A percentile compares a stretch with the other conserved stretches of the same genome.
Evolutionary conservation across 2,797 vertebrate species (phyloP).

Genomic region (Rhynchotus rufescens): DNA sequence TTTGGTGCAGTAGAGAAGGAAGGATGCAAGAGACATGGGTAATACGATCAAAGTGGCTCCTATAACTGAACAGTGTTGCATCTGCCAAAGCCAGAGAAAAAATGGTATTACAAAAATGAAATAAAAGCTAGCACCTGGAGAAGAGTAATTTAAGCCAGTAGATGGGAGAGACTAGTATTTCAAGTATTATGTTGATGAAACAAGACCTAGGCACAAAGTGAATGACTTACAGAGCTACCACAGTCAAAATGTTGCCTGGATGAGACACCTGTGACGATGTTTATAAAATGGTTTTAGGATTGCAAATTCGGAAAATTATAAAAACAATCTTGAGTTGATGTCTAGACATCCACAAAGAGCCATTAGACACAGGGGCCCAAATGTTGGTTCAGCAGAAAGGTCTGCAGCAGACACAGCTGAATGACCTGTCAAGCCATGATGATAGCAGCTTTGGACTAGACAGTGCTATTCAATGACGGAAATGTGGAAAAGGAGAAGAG

Average conservation of each 20-base stretch:
- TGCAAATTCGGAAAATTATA: not conserved
- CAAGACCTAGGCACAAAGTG: not conserved
- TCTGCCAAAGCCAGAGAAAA: slow-evolving; percentile 29
- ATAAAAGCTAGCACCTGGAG: not conserved
- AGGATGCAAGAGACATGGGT: not conserved
- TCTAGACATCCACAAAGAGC: slow-evolving; percentile 15
- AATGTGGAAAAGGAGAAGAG: too few species aligned
- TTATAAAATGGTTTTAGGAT: not conserved
- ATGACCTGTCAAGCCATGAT: not conserved
- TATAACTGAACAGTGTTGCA: not conserved
- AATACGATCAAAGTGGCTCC: not conserved
- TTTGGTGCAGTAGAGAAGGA: not conserved
- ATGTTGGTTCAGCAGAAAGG: slow-evolving; percentile 1
- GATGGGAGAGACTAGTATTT: not conserved
- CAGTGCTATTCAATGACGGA: too few species aligned
- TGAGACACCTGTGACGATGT: slow-evolving; percentile 12
- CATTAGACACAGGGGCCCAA: not conserved
- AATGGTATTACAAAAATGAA: not conserved
- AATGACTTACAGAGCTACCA: not conserved
- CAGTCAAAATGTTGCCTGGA: slow-evolving; percentile 5
- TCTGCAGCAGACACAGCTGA: not conserved
- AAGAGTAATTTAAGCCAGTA: not conserved
- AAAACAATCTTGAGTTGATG: not conserved
- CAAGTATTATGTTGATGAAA: not conserved
- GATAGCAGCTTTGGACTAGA: not conserved